These are phyloP conservation scores for Achatina immaculata DNA, from an alignment of 1,140 invertebrate genomes.

Conservation along the genomic window DNA sequence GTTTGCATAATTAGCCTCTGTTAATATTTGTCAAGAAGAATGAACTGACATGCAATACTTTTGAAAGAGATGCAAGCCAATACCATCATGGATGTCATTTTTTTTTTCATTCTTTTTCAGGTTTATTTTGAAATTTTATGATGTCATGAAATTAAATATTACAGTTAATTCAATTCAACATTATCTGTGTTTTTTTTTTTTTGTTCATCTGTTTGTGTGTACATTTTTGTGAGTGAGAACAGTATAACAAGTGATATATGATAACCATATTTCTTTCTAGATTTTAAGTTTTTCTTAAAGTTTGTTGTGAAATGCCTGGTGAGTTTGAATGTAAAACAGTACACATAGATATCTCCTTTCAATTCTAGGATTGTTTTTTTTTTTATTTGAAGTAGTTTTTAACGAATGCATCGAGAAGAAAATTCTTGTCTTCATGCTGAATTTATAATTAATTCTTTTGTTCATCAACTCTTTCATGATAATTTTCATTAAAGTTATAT, in stretches of 20 bases:
- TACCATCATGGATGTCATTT: conserved; percentile 16
- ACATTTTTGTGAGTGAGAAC: background rate
- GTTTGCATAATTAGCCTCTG: conserved; percentile 15
- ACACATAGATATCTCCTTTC: too few relatives aligned
- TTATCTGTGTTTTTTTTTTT: too few relatives aligned
- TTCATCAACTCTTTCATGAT: too few relatives aligned
- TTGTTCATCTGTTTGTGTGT: background rate
- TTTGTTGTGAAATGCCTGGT: background rate
- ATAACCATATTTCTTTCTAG: background rate
- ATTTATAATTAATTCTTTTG: too few relatives aligned
- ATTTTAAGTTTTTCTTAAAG: background rate
- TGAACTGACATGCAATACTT: conserved; percentile 28
- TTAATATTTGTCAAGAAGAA: background rate
- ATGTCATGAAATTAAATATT: conserved; percentile 28
- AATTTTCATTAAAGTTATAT: too few relatives aligned
- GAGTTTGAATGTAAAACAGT: too few relatives aligned
- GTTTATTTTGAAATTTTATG: conserved; percentile 7
- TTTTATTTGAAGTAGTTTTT: too few relatives aligned
- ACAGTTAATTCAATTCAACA: background rate
- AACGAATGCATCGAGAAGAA: too few relatives aligned
- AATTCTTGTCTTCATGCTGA: too few relatives aligned
- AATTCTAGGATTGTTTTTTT: too few relatives aligned
- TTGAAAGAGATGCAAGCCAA: conserved; percentile 33
- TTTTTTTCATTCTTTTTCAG: background rate
- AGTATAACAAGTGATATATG: background rate